Evolutionary conservation across 2,888 invertebrate genomes (phyloP), one percentile per base, ranked within the genome.

Genomic region (Agonopterix alstromeriana): DNA sequence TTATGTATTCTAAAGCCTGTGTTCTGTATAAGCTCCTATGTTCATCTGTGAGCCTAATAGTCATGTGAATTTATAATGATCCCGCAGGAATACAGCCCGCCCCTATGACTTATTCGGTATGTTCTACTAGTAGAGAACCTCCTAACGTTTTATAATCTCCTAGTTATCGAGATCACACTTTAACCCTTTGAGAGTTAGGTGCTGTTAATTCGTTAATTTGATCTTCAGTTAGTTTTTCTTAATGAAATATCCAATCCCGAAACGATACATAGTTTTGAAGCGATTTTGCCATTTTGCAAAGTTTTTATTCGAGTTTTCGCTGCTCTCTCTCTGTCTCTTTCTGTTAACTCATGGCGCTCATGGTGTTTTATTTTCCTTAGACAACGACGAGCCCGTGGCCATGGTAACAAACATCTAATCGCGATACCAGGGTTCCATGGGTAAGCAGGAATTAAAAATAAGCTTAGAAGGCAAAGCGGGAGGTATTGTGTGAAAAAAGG

Each of bases 1-100:
- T 27, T 27, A 27, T 27, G 5, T 27, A 7, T 27, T 27, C 27
- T 27, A 27, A 27, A 27, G 27, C 27, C 14, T 14, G 2, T 27
- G 27, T 27, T 27, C 27, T 27, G 27, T 27, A 38, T 42, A 41
- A 68, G 57, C 65, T 70, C 65, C 60, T 63, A 48, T 48, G 41
- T 45, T 48, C 57, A 54, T 65, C 68, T 77, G 70, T 53, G 58
- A 55, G 53, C 76, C 77, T 78, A 70, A 68, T 76, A 63, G 65
- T 55, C 61, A 59, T 64, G 67, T 78, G 77, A 77, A 78, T 76
- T 62, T 60, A 61, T 80, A 76, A 79, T 75, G 66, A 60, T 67
- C 73, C 67, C 61, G 36, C 51, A 63, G 70, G 72, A 65, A 56
- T 58, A 27, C 53, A 50, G 52, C 55, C 51, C 49, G 47, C 49